Evolutionary conservation across 2,888 invertebrate genomes (phyloP), one percentile per base, ranked within the genome.

Genomic region (Athrips mouffetella): DNA sequence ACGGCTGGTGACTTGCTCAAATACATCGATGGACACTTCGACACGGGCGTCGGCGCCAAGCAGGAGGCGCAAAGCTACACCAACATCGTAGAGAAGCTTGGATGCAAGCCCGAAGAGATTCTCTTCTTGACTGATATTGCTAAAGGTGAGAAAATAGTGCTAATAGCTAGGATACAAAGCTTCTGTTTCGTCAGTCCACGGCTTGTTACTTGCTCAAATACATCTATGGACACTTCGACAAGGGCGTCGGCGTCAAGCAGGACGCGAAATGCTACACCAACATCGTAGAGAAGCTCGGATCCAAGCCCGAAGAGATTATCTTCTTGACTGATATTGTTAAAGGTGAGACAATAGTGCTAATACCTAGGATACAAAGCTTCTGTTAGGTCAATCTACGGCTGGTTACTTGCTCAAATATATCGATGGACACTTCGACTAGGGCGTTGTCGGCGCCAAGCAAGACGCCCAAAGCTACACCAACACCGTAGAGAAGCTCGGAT

Each of bases 71-170:
- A 88, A 1, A 98, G 97, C 62, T 98, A 98, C 76, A 88, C 84
- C 47, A 92, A 91, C 39, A 98, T 98, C 52, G 89, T 91, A 1
- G 87, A 91, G 58, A 89, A 92, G 61, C 90, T 97, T 35, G 89
- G 89, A 42, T 87, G 89, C 51, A 83, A 90, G 29, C 79, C 94
- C 11, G 90, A 91, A 6, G 91, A 94, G 52, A 90, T 97, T 40
- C 70, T 98, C 11, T 98, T 97, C 76, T 89, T 98, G 10, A 98
- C 97, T 33, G 98, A 98, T 76, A 89, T 95, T 62, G 84, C 91
- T 2, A 91, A 92, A 90, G 97, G 96, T 96, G 69, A 61, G 53
- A n/a, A n/a, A n/a, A n/a, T n/a, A n/a, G n/a, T n/a, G n/a, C n/a
- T n/a, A n/a, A n/a, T n/a, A n/a, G n/a, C n/a, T n/a, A n/a, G n/a